A percentile compares a stretch with the other conserved stretches of the same genome.
phyloP scores from a whole-genome alignment of 1,140 invertebrate genomes.

The Eciton burchellii region DNA sequence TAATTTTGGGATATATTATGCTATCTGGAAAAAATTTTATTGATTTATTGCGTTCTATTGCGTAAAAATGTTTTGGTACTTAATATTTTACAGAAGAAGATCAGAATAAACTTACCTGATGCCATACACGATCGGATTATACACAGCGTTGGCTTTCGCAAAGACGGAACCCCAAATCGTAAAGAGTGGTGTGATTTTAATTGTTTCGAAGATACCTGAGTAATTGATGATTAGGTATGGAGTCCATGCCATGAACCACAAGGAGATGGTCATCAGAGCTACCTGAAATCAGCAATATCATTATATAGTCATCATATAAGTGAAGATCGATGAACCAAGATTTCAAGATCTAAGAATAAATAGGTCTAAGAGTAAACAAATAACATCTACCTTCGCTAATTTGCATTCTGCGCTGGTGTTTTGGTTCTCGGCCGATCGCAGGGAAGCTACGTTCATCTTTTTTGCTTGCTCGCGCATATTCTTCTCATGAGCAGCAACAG shows the following conservation, averaged over 20 bases:
- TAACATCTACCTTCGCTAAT: conserved; percentile 88
- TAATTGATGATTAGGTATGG: conserved; percentile 94
- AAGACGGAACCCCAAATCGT: conserved; percentile 93
- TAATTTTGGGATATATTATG: too few relatives aligned
- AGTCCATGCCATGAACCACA: conserved; percentile 95
- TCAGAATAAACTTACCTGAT: conserved; percentile 87
- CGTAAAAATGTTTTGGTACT: conserved; percentile 42
- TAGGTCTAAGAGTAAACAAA: conserved; percentile 7
- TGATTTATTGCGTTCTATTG: conserved; percentile 34
- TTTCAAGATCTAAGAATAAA: conserved; percentile 7
- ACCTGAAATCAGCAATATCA: conserved; percentile 83
- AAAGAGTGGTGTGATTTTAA: conserved; percentile 89
- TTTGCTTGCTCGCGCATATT: conserved; percentile 93
- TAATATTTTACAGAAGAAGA: not conserved
- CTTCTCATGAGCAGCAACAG: conserved; percentile 92
- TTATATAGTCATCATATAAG: not conserved
- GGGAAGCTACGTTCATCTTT: conserved; percentile 94
- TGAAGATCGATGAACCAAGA: not conserved
- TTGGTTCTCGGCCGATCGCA: conserved; percentile 89
- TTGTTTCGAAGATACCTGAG: conserved; percentile 89
- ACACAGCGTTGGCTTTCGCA: conserved; percentile 92
- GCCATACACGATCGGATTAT: conserved; percentile 94
- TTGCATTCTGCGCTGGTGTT: conserved; percentile 91
- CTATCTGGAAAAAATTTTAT: not conserved
- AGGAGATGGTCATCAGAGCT: conserved; percentile 92